Conservation (phyloP, 1,140 invertebrate species). For the Bombus vancouverensis region DNA sequence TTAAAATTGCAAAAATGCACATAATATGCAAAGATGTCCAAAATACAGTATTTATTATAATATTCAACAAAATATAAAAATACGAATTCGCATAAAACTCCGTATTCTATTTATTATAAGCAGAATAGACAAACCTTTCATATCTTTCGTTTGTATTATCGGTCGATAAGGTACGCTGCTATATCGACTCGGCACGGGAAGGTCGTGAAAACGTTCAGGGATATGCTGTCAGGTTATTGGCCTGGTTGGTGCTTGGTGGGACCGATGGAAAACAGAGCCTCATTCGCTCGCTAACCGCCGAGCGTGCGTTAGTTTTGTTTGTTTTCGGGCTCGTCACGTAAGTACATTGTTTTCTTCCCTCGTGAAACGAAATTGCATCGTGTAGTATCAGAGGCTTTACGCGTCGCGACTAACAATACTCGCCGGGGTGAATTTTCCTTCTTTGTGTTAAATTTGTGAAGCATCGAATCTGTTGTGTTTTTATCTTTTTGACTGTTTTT, state of each 20-base stretch:
- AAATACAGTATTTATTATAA: too few relatives aligned
- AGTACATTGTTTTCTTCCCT: not conserved
- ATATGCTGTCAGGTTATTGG: slow-evolving; percentile 31
- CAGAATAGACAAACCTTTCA: not conserved
- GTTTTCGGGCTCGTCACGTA: slow-evolving; percentile 17
- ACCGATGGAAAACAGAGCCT: slow-evolving; percentile 24
- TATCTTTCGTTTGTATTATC: not conserved
- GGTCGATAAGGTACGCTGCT: not conserved
- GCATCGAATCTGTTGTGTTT: slow-evolving; percentile 45
- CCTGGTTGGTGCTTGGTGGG: slow-evolving; percentile 19
- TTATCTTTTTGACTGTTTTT: not conserved
- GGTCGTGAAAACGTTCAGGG: slow-evolving; percentile 19
- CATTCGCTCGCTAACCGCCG: slow-evolving; percentile 51
- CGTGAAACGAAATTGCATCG: slow-evolving; percentile 23
- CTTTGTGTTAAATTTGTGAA: slow-evolving; percentile 38
- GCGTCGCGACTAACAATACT: not conserved
- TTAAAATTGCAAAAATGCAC: too few relatives aligned
- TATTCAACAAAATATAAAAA: too few relatives aligned
- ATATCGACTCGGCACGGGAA: not conserved
- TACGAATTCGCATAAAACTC: not conserved
- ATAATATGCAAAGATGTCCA: too few relatives aligned
- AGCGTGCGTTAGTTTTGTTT: slow-evolving; percentile 37
- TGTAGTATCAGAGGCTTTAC: not conserved
- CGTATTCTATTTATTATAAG: not conserved
- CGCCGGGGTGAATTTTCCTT: not conserved